These are phyloP conservation scores for Prochilodus magdalenae DNA, from an alignment of 2,113 vertebrate genomes.

Conservation along the genomic window DNA sequence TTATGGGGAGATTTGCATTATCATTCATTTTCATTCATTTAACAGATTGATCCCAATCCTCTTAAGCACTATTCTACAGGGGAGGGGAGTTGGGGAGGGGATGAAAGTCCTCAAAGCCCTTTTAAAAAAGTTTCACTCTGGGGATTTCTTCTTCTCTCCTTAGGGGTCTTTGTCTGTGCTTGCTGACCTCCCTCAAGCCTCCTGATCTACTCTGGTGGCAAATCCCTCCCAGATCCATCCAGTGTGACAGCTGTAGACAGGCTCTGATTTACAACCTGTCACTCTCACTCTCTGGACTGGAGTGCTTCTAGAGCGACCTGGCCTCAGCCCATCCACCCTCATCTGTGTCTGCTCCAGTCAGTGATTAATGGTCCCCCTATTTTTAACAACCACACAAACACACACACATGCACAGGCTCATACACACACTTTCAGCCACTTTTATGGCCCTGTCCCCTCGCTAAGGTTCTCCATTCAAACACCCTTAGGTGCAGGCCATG, in stretches of 20 bases:
- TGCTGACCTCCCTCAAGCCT: constrained; percentile 52
- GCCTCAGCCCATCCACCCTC: constrained; percentile 66
- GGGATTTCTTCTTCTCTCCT: constrained; percentile 28
- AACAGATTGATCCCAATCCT: not conserved
- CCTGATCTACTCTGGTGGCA: constrained; percentile 28
- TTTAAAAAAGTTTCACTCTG: constrained; percentile 7
- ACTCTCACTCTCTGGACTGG: constrained; percentile 60
- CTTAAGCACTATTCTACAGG: constrained; percentile 6
- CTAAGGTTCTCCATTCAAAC: not conserved
- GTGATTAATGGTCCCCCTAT: constrained; percentile 72
- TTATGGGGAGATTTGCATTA: constrained; percentile 11
- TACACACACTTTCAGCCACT: not conserved
- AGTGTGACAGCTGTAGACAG: constrained; percentile 57
- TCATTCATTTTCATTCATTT: constrained; percentile 21
- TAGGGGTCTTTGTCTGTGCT: constrained; percentile 35
- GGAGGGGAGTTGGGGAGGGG: not conserved
- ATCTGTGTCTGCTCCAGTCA: constrained; percentile 69
- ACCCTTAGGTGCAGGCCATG: not conserved
- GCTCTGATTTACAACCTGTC: constrained; percentile 71
- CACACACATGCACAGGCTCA: constrained; percentile 8
- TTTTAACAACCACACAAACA: constrained; percentile 45
- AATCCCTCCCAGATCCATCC: constrained; percentile 62
- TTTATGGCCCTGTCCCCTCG: not conserved
- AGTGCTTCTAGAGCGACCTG: constrained; percentile 60
- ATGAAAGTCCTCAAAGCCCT: not conserved